Evolutionary conservation across 2,797 vertebrate genomes (phyloP), one percentile per base, ranked within the genome.

Genomic region (Enoplosus armatus): DNA sequence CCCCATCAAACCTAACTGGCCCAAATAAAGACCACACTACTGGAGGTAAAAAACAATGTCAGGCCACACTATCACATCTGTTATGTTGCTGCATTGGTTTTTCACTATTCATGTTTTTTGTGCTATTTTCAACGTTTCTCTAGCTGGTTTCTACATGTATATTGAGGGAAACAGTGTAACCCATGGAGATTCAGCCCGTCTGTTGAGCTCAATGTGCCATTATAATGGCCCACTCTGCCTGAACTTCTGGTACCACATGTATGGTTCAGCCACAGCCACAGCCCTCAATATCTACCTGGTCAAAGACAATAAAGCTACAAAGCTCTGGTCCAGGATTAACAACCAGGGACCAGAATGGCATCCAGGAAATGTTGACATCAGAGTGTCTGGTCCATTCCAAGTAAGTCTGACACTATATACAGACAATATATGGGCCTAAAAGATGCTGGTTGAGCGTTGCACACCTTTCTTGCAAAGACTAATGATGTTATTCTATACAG

Each of bases 171-270:
- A 93, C 8, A 64, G 66, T 5, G 86, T 72, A 35, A 61, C 70
- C 6, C 60, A 83, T 9, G 96, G 96, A 53, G 93, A 94, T 77
- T 88, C 93, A 1, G 95, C 95, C 27, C 90, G 91, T 0, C 82
- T 97, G 77, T n/a, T 93, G 83, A 96, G 95, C 51, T 89, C 94
- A 0, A 27, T 11, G n/a, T 97, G 96, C 77, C 64, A 77, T 22
- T 82, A 78, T 5, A 45, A 72, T 20, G 94, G 94, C 62, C 86
- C 90, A 0, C 80, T 95, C 75, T 97, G 96, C 87, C 88, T 97
- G 81, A 70, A 86, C 45, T 97, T 97, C 90, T 97, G 96, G 96
- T 97, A 97, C 84, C 92, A 97, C 82, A 95, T 97, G 95, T 94
- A 95, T 1, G 96, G 96, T 18, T 78, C 67, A 7, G 92, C 93